Base-by-base conservation (phyloP, 2,888 invertebrate species). In the Acronicta aceris region DNA sequence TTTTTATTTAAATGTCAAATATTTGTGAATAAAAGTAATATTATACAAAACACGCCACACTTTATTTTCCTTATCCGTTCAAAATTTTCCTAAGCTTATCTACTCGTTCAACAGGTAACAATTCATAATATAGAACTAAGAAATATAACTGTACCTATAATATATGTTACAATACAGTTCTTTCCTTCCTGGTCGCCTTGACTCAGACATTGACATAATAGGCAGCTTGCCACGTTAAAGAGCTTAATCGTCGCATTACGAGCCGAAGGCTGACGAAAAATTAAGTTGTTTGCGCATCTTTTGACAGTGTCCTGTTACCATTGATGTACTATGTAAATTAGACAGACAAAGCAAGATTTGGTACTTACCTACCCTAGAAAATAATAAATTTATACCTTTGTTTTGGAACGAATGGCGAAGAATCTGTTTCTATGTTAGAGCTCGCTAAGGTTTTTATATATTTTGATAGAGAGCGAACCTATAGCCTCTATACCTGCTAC, bases 121-220 rank as follows among this genome's bases (percentile, higher is more conserved):
- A 10, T 13, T 0, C 12, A 36, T 36, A 36, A 13, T 36, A 36
- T 13, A 36, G 13, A 13, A 5, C 36, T 21, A 13, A 36, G 13
- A 3, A 8, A 10, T 30, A 30, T 30, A 30, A 30, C 30, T 30
- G 10, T 13, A n/a, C n/a, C n/a, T n/a, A 36, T 13, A 21, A 13
- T 36, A 7, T 25, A 21, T 43, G 43, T 30, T 27, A 30, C 30
- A 12, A 43, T 33, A 16, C 15, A 30, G 38, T 42, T 8, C 9
- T 38, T 47, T 45, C 9, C 65, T 67, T 67, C 67, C 67, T 67
- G 40, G 45, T 67, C 38, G n/a, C 67, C 74, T 73, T 73, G 68
- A 21, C 12, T 41, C 9, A 49, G 36, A 52, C 43, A 38, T 47
- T 47, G n/a, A 21, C 51, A 42, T 55, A 67, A 45, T 49, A 15